These are phyloP conservation scores for Chrysotoxum bicinctum DNA, from an alignment of 2,888 invertebrate species.

Conservation along the genomic window DNA sequence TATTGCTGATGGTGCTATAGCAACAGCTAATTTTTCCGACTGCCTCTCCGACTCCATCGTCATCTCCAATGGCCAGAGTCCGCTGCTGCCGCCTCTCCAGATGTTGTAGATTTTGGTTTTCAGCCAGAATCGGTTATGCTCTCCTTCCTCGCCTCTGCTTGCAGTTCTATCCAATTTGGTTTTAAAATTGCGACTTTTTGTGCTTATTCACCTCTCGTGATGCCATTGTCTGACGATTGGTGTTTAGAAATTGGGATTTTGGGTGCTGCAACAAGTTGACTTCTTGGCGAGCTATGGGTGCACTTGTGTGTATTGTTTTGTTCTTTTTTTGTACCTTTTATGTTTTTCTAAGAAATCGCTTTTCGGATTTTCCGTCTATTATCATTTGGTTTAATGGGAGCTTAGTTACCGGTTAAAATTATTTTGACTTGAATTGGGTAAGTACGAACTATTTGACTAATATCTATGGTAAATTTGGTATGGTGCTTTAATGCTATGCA, in stretches of 20 bases:
- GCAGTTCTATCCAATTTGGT: constrained; percentile 35
- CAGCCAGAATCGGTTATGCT: constrained; percentile 50
- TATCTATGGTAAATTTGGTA: too few species aligned
- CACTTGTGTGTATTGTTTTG: constrained; percentile 11
- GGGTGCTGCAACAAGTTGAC: constrained; percentile 66
- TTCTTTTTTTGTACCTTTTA: not conserved
- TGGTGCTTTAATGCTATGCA: too few species aligned
- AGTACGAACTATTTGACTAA: too few species aligned
- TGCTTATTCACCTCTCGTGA: constrained; percentile 50
- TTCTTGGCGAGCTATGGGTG: constrained; percentile 59
- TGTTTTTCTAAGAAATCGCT: constrained; percentile 5
- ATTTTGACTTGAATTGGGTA: constrained; percentile 7
- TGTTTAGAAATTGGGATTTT: constrained; percentile 54
- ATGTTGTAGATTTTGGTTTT: constrained; percentile 64
- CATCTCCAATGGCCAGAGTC: not conserved
- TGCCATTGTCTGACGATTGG: constrained; percentile 62
- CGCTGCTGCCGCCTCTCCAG: not conserved
- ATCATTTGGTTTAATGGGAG: constrained; percentile 46
- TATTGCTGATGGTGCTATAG: constrained; percentile 64
- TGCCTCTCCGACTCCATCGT: not conserved
- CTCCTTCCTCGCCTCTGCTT: constrained; percentile 16
- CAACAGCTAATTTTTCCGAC: constrained; percentile 70
- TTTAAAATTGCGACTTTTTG: constrained; percentile 59
- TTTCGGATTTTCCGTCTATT: constrained; percentile 40
- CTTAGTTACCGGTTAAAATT: constrained; percentile 47